phyloP scores from a whole-genome alignment of 2,888 invertebrate species.

The Muschampia plurimacula region DNA sequence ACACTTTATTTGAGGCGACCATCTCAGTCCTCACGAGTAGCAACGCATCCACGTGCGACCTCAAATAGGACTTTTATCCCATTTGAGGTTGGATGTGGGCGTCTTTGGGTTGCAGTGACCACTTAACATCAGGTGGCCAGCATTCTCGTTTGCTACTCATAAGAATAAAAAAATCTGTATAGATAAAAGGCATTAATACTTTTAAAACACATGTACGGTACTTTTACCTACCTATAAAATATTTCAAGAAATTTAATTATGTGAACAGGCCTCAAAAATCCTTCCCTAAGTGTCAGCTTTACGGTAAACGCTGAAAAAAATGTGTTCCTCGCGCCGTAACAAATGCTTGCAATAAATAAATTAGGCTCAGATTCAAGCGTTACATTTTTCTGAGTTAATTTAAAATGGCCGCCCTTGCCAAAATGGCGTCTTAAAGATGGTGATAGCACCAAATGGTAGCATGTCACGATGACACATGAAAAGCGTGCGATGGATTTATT shows the following conservation, averaged over 20 bases:
- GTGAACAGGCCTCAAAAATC: slow-evolving; percentile 13
- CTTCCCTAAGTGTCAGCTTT: slow-evolving; percentile 25
- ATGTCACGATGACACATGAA: slow-evolving; percentile 52
- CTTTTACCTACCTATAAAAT: background rate
- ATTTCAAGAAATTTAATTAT: slow-evolving; percentile 15
- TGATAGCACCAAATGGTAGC: slow-evolving; percentile 36
- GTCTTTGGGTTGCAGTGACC: no score
- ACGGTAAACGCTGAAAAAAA: slow-evolving; percentile 42
- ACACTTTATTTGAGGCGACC: no score
- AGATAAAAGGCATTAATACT: no score
- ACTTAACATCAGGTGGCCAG: no score
- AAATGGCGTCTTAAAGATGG: slow-evolving; percentile 49
- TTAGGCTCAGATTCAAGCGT: slow-evolving; percentile 54
- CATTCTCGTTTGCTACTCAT: no score
- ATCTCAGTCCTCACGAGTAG: no score
- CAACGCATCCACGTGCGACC: no score
- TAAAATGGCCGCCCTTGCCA: slow-evolving; percentile 50
- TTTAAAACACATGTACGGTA: no score
- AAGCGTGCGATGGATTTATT: slow-evolving; percentile 49
- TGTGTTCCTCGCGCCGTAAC: slow-evolving; percentile 35
- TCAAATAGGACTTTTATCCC: no score
- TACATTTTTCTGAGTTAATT: slow-evolving; percentile 55
- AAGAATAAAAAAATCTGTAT: no score
- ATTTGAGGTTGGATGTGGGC: no score
- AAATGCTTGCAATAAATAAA: slow-evolving; percentile 54